Evolutionary conservation across 1,140 invertebrate species (phyloP), one percentile per base, ranked within the genome.

Genomic region (Sipha flava): DNA sequence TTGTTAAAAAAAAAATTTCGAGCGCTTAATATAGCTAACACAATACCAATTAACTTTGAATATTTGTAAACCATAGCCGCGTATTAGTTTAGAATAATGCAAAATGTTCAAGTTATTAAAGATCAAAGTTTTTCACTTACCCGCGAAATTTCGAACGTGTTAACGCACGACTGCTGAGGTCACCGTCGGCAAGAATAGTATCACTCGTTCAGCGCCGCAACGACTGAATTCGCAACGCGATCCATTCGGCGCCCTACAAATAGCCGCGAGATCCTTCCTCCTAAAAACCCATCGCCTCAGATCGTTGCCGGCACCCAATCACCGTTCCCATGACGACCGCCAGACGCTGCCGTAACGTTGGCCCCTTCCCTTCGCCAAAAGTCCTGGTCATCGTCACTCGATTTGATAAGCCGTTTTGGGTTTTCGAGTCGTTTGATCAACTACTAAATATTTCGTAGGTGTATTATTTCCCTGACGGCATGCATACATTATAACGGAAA

Each of bases 221-320:
- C 73, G 29, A 77, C 73, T 77, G 73, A 77, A 77, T 77, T 77
- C 73, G 73, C 73, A 59, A 77, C 52, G n/a, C 73, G n/a, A 59
- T 40, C 52, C 73, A n/a, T 59, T 43, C 73, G 49, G 73, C 52
- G 73, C 73, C 52, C 73, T 77, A 77, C 73, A 77, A 77, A 77
- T 77, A 77, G 73, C 73, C 73, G 47, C 73, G 34, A 57, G 73
- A 77, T 77, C 73, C 52, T 59, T 77, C 73, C 73, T 59, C 52
- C 73, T 29, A 0, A 21, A 3, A 59, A 40, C 73, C 40, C 40
- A 23, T 59, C 52, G 14, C n/a, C 29, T 49, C 14, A 75, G 72
- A 75, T 45, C 29, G 52, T 77, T 26, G 73, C 49, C 31, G 34
- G 31, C 72, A 34, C 52, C 31, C 49, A 34, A 75, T 75, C 72